Evolutionary conservation across 2,113 vertebrate species (phyloP).

Genomic region (Spea bombifrons): DNA sequence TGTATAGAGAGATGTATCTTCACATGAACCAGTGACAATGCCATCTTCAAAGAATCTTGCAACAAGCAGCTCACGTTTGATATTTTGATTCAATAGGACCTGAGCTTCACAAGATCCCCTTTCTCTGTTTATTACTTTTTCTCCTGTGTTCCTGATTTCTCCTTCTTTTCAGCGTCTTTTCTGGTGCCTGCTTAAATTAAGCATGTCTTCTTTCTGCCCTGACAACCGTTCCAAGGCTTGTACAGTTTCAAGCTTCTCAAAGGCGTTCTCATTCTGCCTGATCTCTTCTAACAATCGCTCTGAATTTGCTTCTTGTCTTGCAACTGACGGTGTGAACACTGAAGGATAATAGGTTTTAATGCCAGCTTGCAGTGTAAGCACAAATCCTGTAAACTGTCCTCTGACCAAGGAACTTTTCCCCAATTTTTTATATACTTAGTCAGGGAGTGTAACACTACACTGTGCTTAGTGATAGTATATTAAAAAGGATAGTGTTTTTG

Average conservation of each 20-base stretch:
- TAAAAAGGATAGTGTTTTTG: no score
- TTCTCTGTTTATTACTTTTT: constrained; percentile 45
- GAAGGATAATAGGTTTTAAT: constrained; percentile 33
- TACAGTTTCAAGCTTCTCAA: constrained; percentile 39
- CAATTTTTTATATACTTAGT: no score
- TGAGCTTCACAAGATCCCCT: constrained; percentile 45
- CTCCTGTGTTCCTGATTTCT: constrained; percentile 35
- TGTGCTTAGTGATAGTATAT: no score
- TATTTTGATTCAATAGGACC: constrained; percentile 47
- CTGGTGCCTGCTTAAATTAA: constrained; percentile 46
- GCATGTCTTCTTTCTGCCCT: constrained; percentile 37
- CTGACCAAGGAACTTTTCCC: background rate
- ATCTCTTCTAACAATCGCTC: constrained; percentile 40
- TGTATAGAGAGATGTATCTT: constrained; percentile 35
- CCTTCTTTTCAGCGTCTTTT: constrained; percentile 36
- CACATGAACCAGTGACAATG: constrained; percentile 43
- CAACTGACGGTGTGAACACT: constrained; percentile 9
- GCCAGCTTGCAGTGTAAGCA: constrained; percentile 1
- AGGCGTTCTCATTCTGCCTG: constrained; percentile 34
- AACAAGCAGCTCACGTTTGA: constrained; percentile 46
- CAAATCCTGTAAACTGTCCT: background rate
- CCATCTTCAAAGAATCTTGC: constrained; percentile 50
- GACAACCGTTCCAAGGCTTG: constrained; percentile 43
- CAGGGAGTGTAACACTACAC: no score
- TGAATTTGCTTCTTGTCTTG: constrained; percentile 43